phyloP scores from a whole-genome alignment of 2,113 vertebrate genomes.

The Ptilorrhoa leucosticta region DNA sequence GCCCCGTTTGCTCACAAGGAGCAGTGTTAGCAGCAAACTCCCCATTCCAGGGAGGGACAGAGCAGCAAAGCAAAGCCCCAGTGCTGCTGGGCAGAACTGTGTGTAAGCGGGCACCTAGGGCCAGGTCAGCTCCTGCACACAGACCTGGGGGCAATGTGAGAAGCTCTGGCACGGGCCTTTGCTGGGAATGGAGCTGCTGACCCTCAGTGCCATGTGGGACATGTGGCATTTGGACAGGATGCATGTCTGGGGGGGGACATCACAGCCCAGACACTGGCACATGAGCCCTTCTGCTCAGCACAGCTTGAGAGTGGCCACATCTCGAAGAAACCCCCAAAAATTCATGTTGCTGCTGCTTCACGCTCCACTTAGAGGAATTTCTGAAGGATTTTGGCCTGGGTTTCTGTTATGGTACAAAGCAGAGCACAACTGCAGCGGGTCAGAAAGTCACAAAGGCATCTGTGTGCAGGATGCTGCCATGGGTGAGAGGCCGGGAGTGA shows the following conservation, averaged over 20 bases:
- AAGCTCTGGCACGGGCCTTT: accelerated
- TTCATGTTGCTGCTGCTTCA: neutral
- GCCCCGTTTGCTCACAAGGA: neutral
- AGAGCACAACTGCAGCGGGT: accelerated
- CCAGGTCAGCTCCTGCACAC: neutral
- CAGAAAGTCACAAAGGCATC: neutral
- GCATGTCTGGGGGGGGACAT: neutral
- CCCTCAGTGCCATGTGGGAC: neutral
- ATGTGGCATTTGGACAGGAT: accelerated
- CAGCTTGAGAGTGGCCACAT: neutral
- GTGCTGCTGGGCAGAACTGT: neutral
- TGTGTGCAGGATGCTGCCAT: accelerated
- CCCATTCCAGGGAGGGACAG: neutral
- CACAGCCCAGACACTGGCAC: neutral
- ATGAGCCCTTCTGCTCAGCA: neutral
- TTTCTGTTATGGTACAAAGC: neutral
- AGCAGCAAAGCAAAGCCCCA: neutral
- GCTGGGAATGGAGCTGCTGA: neutral
- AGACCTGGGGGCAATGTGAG: neutral
- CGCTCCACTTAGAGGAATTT: neutral
- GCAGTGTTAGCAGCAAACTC: neutral
- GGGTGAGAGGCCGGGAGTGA: accelerated
- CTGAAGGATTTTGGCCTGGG: neutral
- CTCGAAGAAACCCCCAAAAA: neutral
- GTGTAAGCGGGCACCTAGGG: accelerated